Base-by-base conservation (phyloP, 2,113 vertebrate genomes). In the Patagioenas fasciata region DNA sequence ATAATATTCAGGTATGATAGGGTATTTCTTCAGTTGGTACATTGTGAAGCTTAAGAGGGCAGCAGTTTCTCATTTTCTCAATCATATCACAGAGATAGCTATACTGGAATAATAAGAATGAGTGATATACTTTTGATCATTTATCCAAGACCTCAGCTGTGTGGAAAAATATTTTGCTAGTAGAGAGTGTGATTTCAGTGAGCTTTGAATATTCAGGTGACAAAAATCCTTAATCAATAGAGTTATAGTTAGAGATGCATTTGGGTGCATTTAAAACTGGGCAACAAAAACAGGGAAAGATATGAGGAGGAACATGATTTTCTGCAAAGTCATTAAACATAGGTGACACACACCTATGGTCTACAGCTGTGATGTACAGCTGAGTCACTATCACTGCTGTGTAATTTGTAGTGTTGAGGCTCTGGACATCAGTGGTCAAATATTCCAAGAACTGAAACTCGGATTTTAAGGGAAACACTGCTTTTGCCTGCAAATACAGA, bases 1-100 rank as follows among this genome's bases (percentile, higher is more conserved):
- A 4, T 51, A 75, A 81, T 94, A 54, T 38, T 81, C 32, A 56
- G 13, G 6, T 80, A 42, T 62, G 29, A 58, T 13, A 58, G 29
- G 32, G 3, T 60, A 42, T 61, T 82, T 5, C 61, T 85, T 75
- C 70, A 56, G 66, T 81, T 82, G 79, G 24, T 82, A 13, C 20
- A 85, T 64, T 31, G 32, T 53, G 50, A 80, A 72, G 61, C 71
- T 89, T 88, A 61, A 87, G 53, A 85, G 74, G 62, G 28, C 24
- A 91, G 53, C 24, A 92, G 57, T 78, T 95, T 89, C 60, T 91
- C 51, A 67, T 66, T 96, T 96, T 87, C 62, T 75, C 28, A 16
- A 18, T 48, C 28, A 29, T 69, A 10, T 85, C 81, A 16, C 16
- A 31, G 40, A 13, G 28, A 66, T 40, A 61, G 6, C 34, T 90